A percentile compares a stretch with the other conserved stretches of the same genome.
These are phyloP conservation scores for Caenorhabditis sp. DNA, from an alignment of 2,888 invertebrate genomes.

Conservation along the genomic window DNA sequence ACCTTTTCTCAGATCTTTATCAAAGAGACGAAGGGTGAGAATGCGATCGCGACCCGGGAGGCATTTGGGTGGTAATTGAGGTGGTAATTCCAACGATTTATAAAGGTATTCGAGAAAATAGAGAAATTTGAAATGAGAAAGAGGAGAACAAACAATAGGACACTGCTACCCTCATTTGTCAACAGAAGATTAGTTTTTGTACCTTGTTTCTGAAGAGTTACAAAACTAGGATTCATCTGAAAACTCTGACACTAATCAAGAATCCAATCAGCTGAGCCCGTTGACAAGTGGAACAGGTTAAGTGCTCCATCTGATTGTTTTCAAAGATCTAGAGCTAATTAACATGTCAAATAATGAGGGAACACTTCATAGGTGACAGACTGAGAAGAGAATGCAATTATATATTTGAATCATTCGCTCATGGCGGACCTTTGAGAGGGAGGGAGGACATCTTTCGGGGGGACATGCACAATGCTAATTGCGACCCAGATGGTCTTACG, in stretches of 20 bases:
- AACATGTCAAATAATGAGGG: constrained; percentile 51
- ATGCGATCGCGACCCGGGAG: neutral
- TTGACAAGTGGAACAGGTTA: neutral
- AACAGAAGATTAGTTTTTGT: constrained; percentile 10
- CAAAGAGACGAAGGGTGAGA: constrained; percentile 28
- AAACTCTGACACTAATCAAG: neutral
- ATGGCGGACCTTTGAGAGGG: constrained; percentile 29
- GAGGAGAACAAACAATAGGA: constrained; percentile 14
- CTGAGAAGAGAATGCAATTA: constrained; percentile 44
- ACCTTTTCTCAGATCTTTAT: constrained; percentile 23
- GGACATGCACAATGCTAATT: constrained; percentile 62
- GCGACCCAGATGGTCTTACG: constrained; percentile 53
- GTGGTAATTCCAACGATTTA: constrained; percentile 25
- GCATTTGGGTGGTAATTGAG: constrained; percentile 28
- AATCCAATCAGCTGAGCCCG: too few relatives aligned
- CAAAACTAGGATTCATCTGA: too few relatives aligned
- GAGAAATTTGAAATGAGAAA: neutral
- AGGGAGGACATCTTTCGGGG: constrained; percentile 12
- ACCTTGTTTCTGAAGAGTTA: neutral
- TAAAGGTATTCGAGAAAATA: neutral
- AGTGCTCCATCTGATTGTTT: constrained; percentile 2
- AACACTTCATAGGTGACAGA: constrained; percentile 51
- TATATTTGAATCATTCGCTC: constrained; percentile 48
- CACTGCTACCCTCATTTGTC: constrained; percentile 23
- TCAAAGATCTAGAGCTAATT: constrained; percentile 24